These are phyloP conservation scores for Andrena flavipes DNA, from an alignment of 2,888 invertebrate species.

Conservation along the genomic window DNA sequence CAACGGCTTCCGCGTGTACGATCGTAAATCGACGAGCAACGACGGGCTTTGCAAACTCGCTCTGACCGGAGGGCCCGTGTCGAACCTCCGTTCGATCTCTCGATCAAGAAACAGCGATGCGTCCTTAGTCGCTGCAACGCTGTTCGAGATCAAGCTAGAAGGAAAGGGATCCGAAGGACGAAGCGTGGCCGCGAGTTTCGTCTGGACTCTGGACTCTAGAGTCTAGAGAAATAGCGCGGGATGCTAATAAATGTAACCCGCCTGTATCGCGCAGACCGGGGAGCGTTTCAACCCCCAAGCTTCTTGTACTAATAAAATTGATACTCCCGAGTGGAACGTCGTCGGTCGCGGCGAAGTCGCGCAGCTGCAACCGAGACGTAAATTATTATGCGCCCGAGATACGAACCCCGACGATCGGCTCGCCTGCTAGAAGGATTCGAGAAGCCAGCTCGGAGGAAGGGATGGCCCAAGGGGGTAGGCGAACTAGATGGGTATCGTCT, in stretches of 20 bases:
- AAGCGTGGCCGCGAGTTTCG: not conserved
- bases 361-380: conserved; percentile 53
- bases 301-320: conserved; percentile 39
- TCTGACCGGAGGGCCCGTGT: not conserved
- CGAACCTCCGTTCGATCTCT: not conserved
- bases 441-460: conserved; percentile 30
- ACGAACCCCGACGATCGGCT: conserved; percentile 50
- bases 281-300: conserved; percentile 32
- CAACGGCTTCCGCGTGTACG: conserved; percentile 29
- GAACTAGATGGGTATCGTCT: conserved; percentile 73
- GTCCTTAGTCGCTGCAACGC: too few species aligned
- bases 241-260: not conserved
- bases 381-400: conserved; percentile 67
- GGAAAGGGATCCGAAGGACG: too few species aligned
- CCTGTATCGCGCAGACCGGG: conserved; percentile 33
- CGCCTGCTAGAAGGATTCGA: conserved; percentile 47
- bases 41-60: conserved; percentile 3
- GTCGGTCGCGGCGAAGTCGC: conserved; percentile 7
- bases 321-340: conserved; percentile 13
- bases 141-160: too few species aligned
- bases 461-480: conserved; percentile 61
- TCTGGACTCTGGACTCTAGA: not conserved
- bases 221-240: not conserved
- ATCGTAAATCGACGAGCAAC: conserved; percentile 15
- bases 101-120: not conserved